Evolutionary conservation across 2,113 vertebrate species (phyloP).

Genomic region (Pomatorhinus ruficollis): DNA sequence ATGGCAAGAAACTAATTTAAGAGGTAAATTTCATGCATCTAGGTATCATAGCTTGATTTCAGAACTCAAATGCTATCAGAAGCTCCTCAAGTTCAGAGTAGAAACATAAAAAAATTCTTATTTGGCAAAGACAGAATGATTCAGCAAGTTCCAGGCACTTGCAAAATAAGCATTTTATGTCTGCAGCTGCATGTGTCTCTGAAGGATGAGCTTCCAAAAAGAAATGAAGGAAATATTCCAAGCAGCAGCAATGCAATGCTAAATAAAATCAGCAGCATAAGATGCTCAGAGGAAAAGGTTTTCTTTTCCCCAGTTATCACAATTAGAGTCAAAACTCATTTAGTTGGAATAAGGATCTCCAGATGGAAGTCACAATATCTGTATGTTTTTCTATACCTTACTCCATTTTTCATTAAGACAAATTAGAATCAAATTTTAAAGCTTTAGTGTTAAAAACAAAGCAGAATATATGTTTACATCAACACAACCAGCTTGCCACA

Average conservation of each 20-base stretch:
- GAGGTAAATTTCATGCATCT: neutral
- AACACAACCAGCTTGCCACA: neutral
- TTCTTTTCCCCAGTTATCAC: neutral
- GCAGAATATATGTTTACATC: neutral
- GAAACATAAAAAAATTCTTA: slow-evolving; percentile 11
- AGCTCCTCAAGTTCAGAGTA: neutral
- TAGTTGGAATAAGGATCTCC: neutral
- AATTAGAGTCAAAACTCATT: neutral
- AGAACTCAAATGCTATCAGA: neutral
- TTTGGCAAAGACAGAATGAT: slow-evolving; percentile 39
- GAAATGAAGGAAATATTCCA: neutral
- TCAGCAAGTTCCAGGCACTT: slow-evolving; percentile 48
- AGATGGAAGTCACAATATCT: neutral
- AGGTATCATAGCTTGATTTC: neutral
- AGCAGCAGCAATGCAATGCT: neutral
- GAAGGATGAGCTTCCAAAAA: slow-evolving; percentile 8
- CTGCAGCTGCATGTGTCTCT: slow-evolving; percentile 37
- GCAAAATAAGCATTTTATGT: slow-evolving; percentile 53
- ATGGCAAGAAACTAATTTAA: neutral
- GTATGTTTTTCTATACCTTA: neutral
- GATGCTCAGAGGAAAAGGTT: neutral
- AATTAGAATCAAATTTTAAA: neutral
- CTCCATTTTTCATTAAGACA: neutral
- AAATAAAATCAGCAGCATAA: neutral
- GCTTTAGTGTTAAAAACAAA: neutral